These are phyloP conservation scores for Brienomyrus longianalis DNA, from an alignment of 2,113 vertebrate species.

Conservation along the genomic window DNA sequence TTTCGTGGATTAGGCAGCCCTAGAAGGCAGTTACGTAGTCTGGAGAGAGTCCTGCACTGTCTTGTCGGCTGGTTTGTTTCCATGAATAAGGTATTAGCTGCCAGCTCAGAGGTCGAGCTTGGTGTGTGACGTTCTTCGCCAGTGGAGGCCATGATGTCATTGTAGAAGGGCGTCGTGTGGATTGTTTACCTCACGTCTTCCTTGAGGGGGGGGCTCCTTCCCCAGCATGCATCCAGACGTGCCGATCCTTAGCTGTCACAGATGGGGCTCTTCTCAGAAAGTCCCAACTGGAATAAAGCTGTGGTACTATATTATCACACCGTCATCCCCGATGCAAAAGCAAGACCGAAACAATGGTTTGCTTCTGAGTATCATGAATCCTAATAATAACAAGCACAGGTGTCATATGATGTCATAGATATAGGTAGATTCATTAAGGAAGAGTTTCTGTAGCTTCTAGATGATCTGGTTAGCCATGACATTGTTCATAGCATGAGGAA, in stretches of 20 bases:
- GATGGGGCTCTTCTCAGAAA: not conserved
- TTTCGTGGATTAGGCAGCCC: not conserved
- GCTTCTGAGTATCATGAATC: not conserved
- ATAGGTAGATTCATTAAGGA: not conserved
- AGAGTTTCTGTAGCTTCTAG: not conserved
- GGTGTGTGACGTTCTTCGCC: not conserved
- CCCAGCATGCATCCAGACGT: not conserved
- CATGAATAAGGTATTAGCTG: slow-evolving; percentile 14
- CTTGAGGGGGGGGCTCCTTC: not conserved
- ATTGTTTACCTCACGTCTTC: not conserved
- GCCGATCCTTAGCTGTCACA: not conserved
- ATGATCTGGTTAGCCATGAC: not conserved
- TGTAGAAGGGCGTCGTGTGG: not conserved
- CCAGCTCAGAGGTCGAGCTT: not conserved
- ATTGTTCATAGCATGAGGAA: not conserved
- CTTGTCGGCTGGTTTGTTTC: not conserved
- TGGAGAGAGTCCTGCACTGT: not conserved
- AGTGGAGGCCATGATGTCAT: not conserved
- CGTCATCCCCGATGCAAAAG: not conserved
- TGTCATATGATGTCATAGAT: not conserved
- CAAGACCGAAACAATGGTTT: not conserved
- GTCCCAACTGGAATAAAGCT: not conserved
- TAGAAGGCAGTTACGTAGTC: not conserved
- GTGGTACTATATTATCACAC: not conserved
- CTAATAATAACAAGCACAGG: not conserved